Base-by-base conservation (phyloP, 2,888 invertebrate species). In the Lycia hirtaria region DNA sequence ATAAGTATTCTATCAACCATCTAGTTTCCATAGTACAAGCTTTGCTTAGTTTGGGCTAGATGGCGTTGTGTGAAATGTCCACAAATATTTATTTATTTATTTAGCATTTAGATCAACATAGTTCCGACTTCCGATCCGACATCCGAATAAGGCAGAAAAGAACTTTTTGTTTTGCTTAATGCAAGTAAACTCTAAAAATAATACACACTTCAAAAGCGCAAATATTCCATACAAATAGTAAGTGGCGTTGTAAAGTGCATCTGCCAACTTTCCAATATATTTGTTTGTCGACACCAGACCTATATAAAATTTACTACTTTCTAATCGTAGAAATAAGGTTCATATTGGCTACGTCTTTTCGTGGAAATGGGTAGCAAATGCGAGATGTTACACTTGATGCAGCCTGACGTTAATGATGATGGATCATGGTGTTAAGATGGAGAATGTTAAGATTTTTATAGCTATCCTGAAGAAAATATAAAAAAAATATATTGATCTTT, bases 161-260 rank as follows among this genome's bases (percentile, higher is more conserved):
- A n/a, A n/a, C n/a, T n/a, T n/a, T n/a, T n/a, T n/a, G n/a, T n/a
- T 15, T 7, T 15, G 9, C 9, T 33, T 3, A 10, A 19, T 12
- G 7, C 4, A 4, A 0, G 10, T n/a, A 20, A 37, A 37, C 19
- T 19, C 20, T 12, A 22, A 20, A 30, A 20, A 44, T 40, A 51
- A 58, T 43, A 56, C 41, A 48, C 37, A 54, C 40, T 56, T 44
- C 32, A 56, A 57, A 61, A 56, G 57, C 38, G 48, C 55, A 62
- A 60, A 61, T 49, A 56, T 50, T 47, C 53, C 28, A 56, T 60
- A 55, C 62, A 60, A 41, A 54, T 56, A 52, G 52, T 40, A 67
- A 64, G 59, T 55, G 22, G 38, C 41, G 50, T 60, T 58, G 59
- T 64, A 60, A 56, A 62, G 53, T 60, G 58, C 65, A 65, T 56